Evolutionary conservation across 2,797 vertebrate genomes (phyloP).

Genomic region (Oryzias sinensis): DNA sequence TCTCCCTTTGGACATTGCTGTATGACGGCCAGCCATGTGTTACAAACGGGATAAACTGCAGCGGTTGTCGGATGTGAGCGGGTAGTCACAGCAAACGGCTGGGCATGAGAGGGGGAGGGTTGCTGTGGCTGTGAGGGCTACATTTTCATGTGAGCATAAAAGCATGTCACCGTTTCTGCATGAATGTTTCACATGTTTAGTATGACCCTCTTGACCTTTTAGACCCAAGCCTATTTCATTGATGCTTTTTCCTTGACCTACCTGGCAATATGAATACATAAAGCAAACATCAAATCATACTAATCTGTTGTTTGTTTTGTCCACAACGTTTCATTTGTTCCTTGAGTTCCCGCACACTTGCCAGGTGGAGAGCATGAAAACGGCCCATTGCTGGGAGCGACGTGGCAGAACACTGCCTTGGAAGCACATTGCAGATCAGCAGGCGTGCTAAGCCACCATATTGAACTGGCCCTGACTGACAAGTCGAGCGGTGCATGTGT

Average conservation of each 20-base stretch:
- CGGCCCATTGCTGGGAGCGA: constrained; percentile 30
- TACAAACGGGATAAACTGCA: constrained; percentile 76
- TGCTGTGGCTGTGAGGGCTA: constrained; percentile 17
- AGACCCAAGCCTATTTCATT: background rate
- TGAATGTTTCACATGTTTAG: constrained; percentile 6
- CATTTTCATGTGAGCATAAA: constrained; percentile 1
- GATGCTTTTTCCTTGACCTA: no score
- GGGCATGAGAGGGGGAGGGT: constrained; percentile 21
- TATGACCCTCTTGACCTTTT: constrained; percentile 18
- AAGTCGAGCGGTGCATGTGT: constrained; percentile 60
- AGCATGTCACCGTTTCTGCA: constrained; percentile 1
- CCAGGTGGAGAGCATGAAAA: constrained; percentile 53
- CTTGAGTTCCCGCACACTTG: constrained; percentile 42
- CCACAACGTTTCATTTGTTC: constrained; percentile 50
- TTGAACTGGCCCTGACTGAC: constrained; percentile 74
- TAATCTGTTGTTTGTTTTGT: constrained; percentile 43
- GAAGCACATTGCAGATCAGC: constrained; percentile 68
- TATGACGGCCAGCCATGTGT: constrained; percentile 65
- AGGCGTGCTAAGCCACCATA: constrained; percentile 64
- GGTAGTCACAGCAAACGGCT: constrained; percentile 42
- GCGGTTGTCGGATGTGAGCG: constrained; percentile 52
- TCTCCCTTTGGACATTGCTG: constrained; percentile 60
- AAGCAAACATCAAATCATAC: constrained; percentile 1
- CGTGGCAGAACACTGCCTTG: constrained; percentile 38
- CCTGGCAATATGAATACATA: background rate